Base-by-base conservation (phyloP, 2,797 vertebrate species). In the Lateolabrax maculatus region DNA sequence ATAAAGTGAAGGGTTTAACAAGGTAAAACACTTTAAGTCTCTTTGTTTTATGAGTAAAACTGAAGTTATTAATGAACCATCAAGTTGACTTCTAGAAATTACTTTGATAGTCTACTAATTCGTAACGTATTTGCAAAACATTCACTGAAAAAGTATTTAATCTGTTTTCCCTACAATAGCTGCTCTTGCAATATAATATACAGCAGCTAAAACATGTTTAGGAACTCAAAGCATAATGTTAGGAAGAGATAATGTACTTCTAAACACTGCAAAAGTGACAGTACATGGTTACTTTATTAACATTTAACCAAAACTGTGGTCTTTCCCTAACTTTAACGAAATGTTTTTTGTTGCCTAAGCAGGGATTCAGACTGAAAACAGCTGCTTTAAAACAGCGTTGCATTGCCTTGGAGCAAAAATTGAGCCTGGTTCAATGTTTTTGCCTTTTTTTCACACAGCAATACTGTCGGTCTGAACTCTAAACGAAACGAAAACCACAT, bases 1-100 rank as follows among this genome's bases (percentile, higher is more conserved):
- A 56, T 27, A 51, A 34, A 51, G n/a, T 52, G 56, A 48, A 56
- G 41, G 13, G 23, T 72, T 48, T 60, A 71, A 34, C 55, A 21
- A 36, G 21, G 31, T 49, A 6, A 11, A 25, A 37, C 46, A 9
- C 13, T 66, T 41, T 8, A 25, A 62, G 52, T 39, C n/a, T n/a
- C n/a, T n/a, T n/a, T n/a, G n/a, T 39, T 52, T 67, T 8, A 1
- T 23, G 9, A 43, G 16, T 43, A 39, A 66, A 67, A 41, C 8
- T n/a, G 15, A 36, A 23, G n/a, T 51, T 52, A n/a, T 11, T 68
- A 68, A 29, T 43, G 21, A 70, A 46, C 53, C 21, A 23, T 29
- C n/a, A 52, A 52, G 23, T 41, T 37, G 27, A 19, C 41, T 21
- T 13, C 27, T n/a, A 31, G 6, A 46, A 57, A 19, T 34, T n/a